A percentile compares a stretch with the other conserved stretches of the same genome.
phyloP scores from a whole-genome alignment of 2,113 vertebrate genomes.

The Phrynosoma blainvillii region DNA sequence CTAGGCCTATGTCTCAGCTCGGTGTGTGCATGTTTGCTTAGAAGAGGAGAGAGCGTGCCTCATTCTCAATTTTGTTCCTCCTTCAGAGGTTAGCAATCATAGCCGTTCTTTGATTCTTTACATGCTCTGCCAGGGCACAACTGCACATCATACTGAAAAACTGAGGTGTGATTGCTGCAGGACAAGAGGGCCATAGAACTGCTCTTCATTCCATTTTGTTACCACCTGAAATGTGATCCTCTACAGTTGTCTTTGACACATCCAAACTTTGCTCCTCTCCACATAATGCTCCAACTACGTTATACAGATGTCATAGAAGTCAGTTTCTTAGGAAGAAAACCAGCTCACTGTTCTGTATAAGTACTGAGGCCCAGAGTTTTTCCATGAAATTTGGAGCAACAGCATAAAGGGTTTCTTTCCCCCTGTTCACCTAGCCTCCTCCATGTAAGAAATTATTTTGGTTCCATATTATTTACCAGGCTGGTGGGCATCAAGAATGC shows the following conservation, averaged over 20 bases:
- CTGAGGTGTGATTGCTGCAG: background rate
- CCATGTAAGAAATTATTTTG: background rate
- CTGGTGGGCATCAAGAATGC: no score
- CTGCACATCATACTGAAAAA: background rate
- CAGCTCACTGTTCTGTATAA: no score
- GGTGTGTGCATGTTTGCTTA: background rate
- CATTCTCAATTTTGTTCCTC: background rate
- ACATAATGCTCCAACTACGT: no score
- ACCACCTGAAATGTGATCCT: background rate
- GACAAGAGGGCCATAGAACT: background rate
- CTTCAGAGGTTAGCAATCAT: background rate
- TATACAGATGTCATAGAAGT: no score
- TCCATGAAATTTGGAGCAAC: background rate
- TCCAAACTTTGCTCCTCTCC: no score
- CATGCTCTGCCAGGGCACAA: background rate
- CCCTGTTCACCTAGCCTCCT: background rate
- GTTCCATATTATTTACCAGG: background rate
- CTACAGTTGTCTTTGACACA: no score
- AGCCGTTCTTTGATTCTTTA: background rate
- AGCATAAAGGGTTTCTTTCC: background rate
- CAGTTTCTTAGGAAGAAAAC: background rate
- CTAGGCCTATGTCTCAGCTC: no score
- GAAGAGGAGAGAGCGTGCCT: background rate
- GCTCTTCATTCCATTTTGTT: no score
- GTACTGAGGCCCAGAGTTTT: background rate